These are phyloP conservation scores for Aldrovandia affinis DNA, from an alignment of 2,797 vertebrate genomes.

Conservation along the genomic window DNA sequence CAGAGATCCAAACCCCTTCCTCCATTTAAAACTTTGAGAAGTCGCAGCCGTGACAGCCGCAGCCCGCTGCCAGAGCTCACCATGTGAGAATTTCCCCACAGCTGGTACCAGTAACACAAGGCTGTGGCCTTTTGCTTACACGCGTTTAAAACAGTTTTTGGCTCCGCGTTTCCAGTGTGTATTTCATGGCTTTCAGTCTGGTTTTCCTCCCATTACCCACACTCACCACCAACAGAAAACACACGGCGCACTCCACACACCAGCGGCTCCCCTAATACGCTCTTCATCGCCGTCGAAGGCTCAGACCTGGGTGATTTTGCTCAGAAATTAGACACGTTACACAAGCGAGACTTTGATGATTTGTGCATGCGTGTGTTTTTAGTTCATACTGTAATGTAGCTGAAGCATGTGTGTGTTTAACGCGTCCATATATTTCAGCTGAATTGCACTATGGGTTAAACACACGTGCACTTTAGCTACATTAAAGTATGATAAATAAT, in stretches of 20 bases:
- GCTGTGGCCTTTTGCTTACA: constrained; percentile 14
- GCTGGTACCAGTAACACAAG: not conserved
- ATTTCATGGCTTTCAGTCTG: not conserved
- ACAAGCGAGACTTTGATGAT: not conserved
- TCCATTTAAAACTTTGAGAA: not conserved
- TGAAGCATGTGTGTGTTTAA: not conserved
- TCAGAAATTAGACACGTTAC: not conserved
- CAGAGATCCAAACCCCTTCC: not conserved
- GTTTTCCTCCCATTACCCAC: not conserved
- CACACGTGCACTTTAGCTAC: no score
- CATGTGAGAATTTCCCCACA: constrained; percentile 17
- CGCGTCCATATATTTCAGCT: not conserved
- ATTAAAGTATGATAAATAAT: no score
- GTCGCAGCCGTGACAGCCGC: not conserved
- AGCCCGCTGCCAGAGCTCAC: not conserved
- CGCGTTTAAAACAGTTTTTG: constrained; percentile 5
- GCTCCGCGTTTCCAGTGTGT: not conserved
- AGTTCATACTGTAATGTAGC: not conserved
- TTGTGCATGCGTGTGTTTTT: no score
- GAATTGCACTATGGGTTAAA: not conserved
- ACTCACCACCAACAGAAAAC: not conserved
- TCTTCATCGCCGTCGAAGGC: not conserved
- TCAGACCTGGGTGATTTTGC: not conserved
- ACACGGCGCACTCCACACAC: not conserved
- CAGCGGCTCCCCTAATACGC: not conserved